phyloP scores from a whole-genome alignment of 2,113 vertebrate species.

The Pungitius pungitius region DNA sequence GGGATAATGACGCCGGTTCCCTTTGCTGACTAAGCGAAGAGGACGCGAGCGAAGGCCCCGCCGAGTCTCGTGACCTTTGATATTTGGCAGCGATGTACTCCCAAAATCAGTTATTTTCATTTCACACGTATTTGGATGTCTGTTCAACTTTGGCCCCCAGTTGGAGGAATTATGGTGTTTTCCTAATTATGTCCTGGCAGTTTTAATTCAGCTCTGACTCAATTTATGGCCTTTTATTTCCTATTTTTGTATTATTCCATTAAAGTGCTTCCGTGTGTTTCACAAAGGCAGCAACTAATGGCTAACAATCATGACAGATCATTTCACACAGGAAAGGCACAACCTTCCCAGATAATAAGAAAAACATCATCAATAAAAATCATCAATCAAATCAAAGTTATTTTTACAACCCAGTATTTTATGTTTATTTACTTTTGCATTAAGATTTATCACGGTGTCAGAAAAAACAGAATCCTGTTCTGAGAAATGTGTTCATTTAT shows the following conservation, averaged over 20 bases:
- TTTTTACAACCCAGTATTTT: slow-evolving; percentile 19
- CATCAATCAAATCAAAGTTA: slow-evolving; percentile 8
- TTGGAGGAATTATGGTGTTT: slow-evolving; percentile 70
- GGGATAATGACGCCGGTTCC: slow-evolving; percentile 51
- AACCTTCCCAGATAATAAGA: not conserved
- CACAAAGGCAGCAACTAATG: slow-evolving; percentile 10
- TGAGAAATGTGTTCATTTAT: not conserved
- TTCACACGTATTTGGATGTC: slow-evolving; percentile 73
- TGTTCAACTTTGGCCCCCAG: slow-evolving; percentile 75
- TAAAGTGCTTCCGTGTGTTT: slow-evolving; percentile 17
- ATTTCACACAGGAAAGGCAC: slow-evolving; percentile 49
- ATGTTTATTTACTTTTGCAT: slow-evolving; percentile 49
- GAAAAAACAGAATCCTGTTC: not conserved
- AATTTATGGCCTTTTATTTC: slow-evolving; percentile 73
- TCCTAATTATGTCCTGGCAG: slow-evolving; percentile 73
- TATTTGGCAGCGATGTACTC: slow-evolving; percentile 60
- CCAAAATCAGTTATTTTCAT: slow-evolving; percentile 74
- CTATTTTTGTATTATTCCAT: slow-evolving; percentile 61
- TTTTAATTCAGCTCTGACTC: slow-evolving; percentile 64
- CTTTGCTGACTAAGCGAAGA: slow-evolving; percentile 74
- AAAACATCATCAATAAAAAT: slow-evolving; percentile 39
- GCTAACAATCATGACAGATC: slow-evolving; percentile 39
- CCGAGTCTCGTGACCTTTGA: slow-evolving; percentile 74
- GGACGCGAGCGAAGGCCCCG: slow-evolving; percentile 64
- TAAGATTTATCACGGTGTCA: slow-evolving; percentile 29